phyloP scores from a whole-genome alignment of 2,113 vertebrate species.

The Ranitomeya imitator region DNA sequence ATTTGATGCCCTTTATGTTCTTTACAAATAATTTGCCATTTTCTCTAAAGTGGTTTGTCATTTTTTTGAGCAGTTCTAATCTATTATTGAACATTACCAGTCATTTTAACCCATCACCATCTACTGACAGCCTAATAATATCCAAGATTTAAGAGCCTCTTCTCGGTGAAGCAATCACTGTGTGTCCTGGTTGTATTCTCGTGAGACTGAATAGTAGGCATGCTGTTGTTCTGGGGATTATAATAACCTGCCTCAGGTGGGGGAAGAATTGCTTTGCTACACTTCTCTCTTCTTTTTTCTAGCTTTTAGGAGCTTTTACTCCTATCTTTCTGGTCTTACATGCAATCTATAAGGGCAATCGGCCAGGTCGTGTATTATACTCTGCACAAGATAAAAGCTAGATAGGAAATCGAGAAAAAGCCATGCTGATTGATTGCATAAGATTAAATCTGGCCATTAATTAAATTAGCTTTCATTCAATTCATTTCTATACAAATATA shows the following conservation, averaged over 20 bases:
- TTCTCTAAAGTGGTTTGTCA: background rate
- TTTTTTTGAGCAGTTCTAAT: background rate
- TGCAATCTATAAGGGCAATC: background rate
- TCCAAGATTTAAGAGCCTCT: slow-evolving; percentile 1
- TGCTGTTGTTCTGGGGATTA: background rate
- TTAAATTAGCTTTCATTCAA: too few relatives aligned
- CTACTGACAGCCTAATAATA: background rate
- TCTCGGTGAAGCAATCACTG: background rate
- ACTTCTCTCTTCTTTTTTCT: background rate
- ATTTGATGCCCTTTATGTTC: too few relatives aligned
- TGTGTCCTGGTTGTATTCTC: background rate
- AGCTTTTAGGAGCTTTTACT: slow-evolving; percentile 15
- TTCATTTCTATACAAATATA: too few relatives aligned
- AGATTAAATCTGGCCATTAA: too few relatives aligned
- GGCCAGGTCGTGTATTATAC: background rate
- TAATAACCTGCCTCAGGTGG: slow-evolving; percentile 28
- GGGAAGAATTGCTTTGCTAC: background rate
- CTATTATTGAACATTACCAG: background rate
- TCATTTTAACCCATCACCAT: background rate
- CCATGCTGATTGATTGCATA: too few relatives aligned
- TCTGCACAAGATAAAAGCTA: background rate
- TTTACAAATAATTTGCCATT: too few relatives aligned
- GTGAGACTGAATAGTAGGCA: background rate
- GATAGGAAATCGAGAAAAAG: too few relatives aligned
- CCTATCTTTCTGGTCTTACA: background rate